These are phyloP conservation scores for Rhincodon typus DNA, from an alignment of 2,797 vertebrate species.

Conservation along the genomic window DNA sequence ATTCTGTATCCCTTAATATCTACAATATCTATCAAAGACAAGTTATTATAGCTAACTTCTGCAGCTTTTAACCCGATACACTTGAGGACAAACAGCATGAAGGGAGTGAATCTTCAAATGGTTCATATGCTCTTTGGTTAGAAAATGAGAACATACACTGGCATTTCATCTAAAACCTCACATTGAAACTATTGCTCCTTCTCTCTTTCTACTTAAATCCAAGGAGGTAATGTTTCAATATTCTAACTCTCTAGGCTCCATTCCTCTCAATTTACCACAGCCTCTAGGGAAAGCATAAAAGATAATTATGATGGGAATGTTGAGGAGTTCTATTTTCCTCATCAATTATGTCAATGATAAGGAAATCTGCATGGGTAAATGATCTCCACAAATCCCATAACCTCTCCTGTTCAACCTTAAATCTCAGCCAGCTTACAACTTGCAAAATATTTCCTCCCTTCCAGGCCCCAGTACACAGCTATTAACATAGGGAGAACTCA, in stretches of 20 bases:
- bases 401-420: not conserved
- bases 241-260: not conserved
- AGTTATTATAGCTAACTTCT: not conserved
- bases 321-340: not conserved
- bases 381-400: no score
- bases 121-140: no score
- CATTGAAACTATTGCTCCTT: no score
- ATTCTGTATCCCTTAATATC: no score
- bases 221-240: not conserved
- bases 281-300: no score
- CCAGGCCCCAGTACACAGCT: not conserved
- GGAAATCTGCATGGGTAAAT: not conserved
- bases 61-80: not conserved
- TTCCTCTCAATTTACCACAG: not conserved
- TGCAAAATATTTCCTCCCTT: not conserved
- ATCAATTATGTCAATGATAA: not conserved
- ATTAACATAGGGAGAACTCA: not conserved
- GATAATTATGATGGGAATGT: not conserved
- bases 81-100: no score
- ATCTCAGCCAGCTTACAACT: not conserved
- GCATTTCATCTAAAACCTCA: no score
- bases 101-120: no score
- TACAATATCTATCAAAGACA: not conserved
- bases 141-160: no score
- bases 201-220: not conserved